Percentiles rank a stretch among this genome's conserved stretches.
These are phyloP conservation scores for Brassicogethes aeneus DNA, from an alignment of 2,888 invertebrate genomes.

Conservation along the genomic window DNA sequence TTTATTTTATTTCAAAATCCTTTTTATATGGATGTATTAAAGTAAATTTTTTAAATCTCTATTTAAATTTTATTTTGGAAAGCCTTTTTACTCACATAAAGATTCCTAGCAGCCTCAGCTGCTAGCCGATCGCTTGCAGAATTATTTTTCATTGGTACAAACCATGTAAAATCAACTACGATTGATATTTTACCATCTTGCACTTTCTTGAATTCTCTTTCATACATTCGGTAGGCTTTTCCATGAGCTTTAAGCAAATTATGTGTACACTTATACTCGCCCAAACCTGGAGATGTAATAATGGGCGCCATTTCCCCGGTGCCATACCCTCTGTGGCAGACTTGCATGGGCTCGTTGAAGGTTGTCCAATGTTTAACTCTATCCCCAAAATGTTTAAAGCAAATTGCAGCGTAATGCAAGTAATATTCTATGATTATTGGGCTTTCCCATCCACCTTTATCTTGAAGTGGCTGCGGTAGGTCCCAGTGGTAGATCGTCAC, in stretches of 20 bases:
- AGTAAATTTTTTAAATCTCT: too few species aligned
- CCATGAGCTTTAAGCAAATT: slow-evolving; percentile 58
- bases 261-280: slow-evolving; percentile 54
- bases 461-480: slow-evolving; percentile 33
- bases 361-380: slow-evolving; percentile 42
- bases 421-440: slow-evolving; percentile 23
- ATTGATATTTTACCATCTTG: slow-evolving; percentile 14
- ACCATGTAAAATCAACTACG: neutral
- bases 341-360: slow-evolving; percentile 41
- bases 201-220: slow-evolving; percentile 43
- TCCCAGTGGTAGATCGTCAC: slow-evolving; percentile 36
- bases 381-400: slow-evolving; percentile 22
- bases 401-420: slow-evolving; percentile 44
- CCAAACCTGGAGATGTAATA: slow-evolving; percentile 35
- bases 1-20: too few species aligned
- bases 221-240: slow-evolving; percentile 52
- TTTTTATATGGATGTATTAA: too few species aligned
- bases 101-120: neutral
- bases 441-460: slow-evolving; percentile 53
- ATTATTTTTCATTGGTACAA: neutral
- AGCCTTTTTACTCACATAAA: slow-evolving; percentile 24
- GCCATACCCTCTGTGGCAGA: slow-evolving; percentile 21
- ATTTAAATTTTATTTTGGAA: too few species aligned
- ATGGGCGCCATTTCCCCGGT: slow-evolving; percentile 20
- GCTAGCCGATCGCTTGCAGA: neutral